phyloP scores from a whole-genome alignment of 2,888 invertebrate genomes.

The Stomorhina lunata region DNA sequence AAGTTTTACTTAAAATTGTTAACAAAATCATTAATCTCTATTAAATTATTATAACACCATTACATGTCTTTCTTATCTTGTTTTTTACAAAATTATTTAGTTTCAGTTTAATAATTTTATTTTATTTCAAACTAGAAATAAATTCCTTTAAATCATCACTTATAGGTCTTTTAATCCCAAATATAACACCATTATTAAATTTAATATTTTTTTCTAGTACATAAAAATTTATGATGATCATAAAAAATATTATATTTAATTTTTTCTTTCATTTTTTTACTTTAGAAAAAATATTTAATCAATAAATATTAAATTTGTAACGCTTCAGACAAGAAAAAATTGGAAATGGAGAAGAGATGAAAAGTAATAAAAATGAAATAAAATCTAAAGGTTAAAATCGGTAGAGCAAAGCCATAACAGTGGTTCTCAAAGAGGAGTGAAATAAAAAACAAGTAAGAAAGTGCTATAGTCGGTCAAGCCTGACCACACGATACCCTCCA shows the following conservation, averaged over 20 bases:
- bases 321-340: slow-evolving; percentile 38
- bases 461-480: too few species aligned
- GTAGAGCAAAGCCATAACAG: background rate
- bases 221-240: slow-evolving; percentile 60
- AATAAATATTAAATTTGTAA: slow-evolving; percentile 61
- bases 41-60: too few species aligned
- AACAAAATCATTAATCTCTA: too few species aligned
- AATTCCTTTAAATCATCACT: slow-evolving; percentile 20
- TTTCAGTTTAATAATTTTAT: background rate
- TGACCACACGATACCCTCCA: too few species aligned
- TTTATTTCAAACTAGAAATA: slow-evolving; percentile 6
- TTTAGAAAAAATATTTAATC: slow-evolving; percentile 53
- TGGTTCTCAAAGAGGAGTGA: slow-evolving; percentile 16
- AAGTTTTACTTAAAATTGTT: too few species aligned
- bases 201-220: slow-evolving; percentile 12
- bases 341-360: slow-evolving; percentile 37
- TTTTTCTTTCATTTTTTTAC: slow-evolving; percentile 1
- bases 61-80: background rate
- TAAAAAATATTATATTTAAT: slow-evolving; percentile 35
- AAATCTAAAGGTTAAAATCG: slow-evolving; percentile 24
- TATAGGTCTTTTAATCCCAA: background rate
- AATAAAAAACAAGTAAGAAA: too few species aligned
- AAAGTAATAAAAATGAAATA: slow-evolving; percentile 53
- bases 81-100: background rate
- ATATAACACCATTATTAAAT: slow-evolving; percentile 3